Conservation (phyloP, 2,113 vertebrate species). For the Nibea coibor region DNA sequence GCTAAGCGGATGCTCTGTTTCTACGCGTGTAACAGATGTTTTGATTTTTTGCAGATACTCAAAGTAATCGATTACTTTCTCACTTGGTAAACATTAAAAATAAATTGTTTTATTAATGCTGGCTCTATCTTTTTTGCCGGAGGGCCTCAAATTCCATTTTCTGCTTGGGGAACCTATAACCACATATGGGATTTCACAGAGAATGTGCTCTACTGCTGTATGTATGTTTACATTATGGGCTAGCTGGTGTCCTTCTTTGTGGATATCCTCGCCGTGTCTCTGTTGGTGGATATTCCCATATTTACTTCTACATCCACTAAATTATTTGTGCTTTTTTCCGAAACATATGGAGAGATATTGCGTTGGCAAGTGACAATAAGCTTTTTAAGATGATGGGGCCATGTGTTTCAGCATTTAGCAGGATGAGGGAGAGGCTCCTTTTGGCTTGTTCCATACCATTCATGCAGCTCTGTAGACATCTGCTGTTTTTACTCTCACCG, state of each 20-base stretch:
- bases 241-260: background rate
- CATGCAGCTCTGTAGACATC: constrained; percentile 40
- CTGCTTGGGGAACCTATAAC: constrained; percentile 11
- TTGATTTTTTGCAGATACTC: constrained; percentile 8
- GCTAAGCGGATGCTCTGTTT: constrained; percentile 22
- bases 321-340: background rate
- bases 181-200: background rate
- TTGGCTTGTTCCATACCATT: constrained; percentile 26
- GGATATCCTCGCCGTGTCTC: background rate
- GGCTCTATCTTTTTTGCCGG: background rate
- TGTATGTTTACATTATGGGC: background rate
- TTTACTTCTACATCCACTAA: background rate
- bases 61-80: constrained; percentile 44
- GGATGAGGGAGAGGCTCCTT: background rate
- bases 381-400: constrained; percentile 28
- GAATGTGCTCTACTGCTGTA: background rate
- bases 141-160: constrained; percentile 20
- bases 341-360: background rate
- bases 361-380: background rate
- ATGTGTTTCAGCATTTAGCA: constrained; percentile 28
- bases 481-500: constrained; percentile 37
- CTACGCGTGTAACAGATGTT: constrained; percentile 41
- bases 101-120: constrained; percentile 14
- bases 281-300: background rate
- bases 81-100: constrained; percentile 17